Conservation (phyloP, 2,888 invertebrate species). For the Lacanobia wlatinum region DNA sequence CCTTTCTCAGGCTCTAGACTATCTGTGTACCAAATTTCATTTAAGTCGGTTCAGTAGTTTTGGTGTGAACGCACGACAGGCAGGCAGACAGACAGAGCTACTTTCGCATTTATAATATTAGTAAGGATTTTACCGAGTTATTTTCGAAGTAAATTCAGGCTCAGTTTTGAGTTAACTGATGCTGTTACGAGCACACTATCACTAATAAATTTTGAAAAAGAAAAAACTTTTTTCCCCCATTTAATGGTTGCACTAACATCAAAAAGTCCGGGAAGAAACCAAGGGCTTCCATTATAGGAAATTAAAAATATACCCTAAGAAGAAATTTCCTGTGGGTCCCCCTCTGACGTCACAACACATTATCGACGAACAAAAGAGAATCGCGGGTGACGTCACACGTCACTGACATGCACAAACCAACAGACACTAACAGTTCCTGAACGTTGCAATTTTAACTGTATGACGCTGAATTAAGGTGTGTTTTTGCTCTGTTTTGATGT, state of each 20-base stretch:
- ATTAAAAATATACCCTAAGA: constrained; percentile 63
- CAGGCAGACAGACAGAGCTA: no score
- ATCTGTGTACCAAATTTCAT: no score
- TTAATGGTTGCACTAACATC: constrained; percentile 5
- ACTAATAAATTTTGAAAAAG: neutral
- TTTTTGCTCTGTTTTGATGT: neutral
- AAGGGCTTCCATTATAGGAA: constrained; percentile 58
- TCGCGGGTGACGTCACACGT: constrained; percentile 78
- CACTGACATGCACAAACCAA: constrained; percentile 72
- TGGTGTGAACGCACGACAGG: no score
- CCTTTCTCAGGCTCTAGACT: no score
- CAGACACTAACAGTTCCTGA: neutral
- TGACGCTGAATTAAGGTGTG: neutral
- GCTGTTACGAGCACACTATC: neutral
- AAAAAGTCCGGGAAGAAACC: constrained; percentile 20
- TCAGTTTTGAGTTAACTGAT: neutral
- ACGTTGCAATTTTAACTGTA: constrained; percentile 27
- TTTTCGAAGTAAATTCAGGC: no score
- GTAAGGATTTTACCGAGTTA: no score
- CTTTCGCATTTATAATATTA: no score
- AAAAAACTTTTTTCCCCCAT: neutral
- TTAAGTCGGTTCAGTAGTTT: no score
- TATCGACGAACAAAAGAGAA: constrained; percentile 80
- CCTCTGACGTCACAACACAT: constrained; percentile 73
- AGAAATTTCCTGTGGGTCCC: constrained; percentile 59